These are phyloP conservation scores for Alouatta palliata DNA, from an alignment of 2,113 vertebrate genomes.

Conservation along the genomic window DNA sequence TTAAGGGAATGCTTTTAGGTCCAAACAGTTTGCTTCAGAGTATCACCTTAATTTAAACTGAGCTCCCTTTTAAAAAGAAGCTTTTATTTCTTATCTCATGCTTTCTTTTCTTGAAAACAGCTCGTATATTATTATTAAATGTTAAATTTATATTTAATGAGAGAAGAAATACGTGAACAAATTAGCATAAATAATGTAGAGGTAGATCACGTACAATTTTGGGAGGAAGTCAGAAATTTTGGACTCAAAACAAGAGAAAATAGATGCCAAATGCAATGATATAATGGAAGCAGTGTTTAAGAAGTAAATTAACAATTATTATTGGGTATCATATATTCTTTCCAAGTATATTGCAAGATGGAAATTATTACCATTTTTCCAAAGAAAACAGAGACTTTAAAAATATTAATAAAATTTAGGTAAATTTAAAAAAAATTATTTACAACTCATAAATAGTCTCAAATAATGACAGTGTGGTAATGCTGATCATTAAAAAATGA, in stretches of 20 bases:
- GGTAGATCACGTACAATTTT: neutral
- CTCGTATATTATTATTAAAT: neutral
- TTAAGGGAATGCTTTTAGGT: neutral
- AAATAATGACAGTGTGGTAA: neutral
- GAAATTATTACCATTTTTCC: neutral
- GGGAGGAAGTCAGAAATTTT: neutral
- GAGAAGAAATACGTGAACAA: neutral
- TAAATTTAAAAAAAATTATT: neutral
- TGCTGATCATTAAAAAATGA: neutral
- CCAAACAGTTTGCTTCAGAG: neutral
- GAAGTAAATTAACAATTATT: neutral
- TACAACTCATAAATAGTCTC: neutral
- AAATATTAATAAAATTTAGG: neutral
- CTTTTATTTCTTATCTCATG: constrained; percentile 12
- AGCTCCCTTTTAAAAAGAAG: neutral
- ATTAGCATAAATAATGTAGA: neutral
- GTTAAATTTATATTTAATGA: neutral
- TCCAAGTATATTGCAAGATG: neutral
- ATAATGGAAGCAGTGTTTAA: neutral
- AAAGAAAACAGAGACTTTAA: neutral
- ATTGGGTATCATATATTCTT: neutral
- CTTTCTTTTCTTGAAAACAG: neutral
- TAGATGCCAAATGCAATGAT: neutral
- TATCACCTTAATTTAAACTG: neutral
- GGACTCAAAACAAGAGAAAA: neutral